These are phyloP conservation scores for Oophaga pumilio DNA, from an alignment of 2,113 vertebrate genomes.

Conservation along the genomic window DNA sequence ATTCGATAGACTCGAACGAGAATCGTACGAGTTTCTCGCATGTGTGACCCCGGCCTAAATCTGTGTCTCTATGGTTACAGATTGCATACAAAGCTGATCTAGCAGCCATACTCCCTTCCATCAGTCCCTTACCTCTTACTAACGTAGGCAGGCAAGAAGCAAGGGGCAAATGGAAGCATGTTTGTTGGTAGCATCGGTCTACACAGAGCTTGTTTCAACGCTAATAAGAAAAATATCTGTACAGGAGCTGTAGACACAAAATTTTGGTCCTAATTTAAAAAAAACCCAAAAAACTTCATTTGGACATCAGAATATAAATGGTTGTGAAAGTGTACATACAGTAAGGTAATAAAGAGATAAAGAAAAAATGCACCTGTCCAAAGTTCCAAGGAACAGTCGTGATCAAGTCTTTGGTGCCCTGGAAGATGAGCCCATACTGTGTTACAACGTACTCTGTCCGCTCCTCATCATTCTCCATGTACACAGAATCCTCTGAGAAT, in stretches of 20 bases:
- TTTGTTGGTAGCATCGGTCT: neutral
- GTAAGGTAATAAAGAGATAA: neutral
- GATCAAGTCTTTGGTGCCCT: constrained; percentile 66
- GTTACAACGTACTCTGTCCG: constrained; percentile 69
- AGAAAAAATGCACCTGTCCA: constrained; percentile 65
- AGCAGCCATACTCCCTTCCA: neutral
- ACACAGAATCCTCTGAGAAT: constrained; percentile 68
- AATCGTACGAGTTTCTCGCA: too few relatives aligned
- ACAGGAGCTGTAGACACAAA: too few relatives aligned
- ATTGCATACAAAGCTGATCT: neutral
- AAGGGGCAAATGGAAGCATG: neutral
- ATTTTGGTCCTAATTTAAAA: neutral
- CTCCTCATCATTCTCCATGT: constrained; percentile 64
- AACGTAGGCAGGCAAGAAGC: neutral
- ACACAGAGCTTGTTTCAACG: neutral
- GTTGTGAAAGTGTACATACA: neutral
- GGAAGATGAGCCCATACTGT: constrained; percentile 68
- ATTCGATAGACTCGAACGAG: too few relatives aligned
- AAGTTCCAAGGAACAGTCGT: constrained; percentile 66
- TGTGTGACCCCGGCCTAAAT: neutral
- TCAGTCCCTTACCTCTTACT: too few relatives aligned
- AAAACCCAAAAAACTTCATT: neutral
- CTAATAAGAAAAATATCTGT: too few relatives aligned
- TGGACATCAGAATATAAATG: neutral
- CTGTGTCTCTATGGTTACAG: neutral